A percentile compares a stretch with the other conserved stretches of the same genome.
Conservation (phyloP, 1,140 invertebrate genomes). For the Polyergus mexicanus region DNA sequence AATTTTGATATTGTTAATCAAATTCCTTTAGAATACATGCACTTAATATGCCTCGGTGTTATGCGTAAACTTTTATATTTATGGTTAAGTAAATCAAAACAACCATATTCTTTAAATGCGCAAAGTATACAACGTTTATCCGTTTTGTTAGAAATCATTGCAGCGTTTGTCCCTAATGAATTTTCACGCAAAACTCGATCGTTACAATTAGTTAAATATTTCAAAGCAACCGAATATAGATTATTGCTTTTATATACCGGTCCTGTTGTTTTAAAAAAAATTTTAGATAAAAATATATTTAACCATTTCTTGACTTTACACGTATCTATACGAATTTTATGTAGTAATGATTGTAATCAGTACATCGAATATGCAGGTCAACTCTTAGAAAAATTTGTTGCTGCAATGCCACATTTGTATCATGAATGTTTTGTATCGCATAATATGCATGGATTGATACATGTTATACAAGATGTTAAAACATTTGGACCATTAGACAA, state of each 20-base stretch:
- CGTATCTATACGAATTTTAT: too few relatives aligned
- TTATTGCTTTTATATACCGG: background rate
- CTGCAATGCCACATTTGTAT: too few relatives aligned
- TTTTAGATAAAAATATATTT: too few relatives aligned
- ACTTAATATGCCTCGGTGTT: constrained; percentile 10
- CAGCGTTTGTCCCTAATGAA: constrained; percentile 4
- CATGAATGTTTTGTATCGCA: too few relatives aligned
- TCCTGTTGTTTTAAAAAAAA: too few relatives aligned
- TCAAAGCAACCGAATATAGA: constrained; percentile 14
- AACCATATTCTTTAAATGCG: constrained; percentile 11
- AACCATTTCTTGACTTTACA: too few relatives aligned
- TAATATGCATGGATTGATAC: too few relatives aligned
- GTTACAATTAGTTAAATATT: background rate
- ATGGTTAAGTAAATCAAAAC: constrained; percentile 22
- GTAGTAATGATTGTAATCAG: too few relatives aligned
- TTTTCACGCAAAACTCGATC: constrained; percentile 15
- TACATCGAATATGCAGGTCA: too few relatives aligned
- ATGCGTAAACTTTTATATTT: constrained; percentile 25
- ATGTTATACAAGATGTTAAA: too few relatives aligned
- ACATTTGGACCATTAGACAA: too few relatives aligned
- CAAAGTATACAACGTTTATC: constrained; percentile 27
- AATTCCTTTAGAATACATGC: constrained; percentile 18
- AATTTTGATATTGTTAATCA: constrained; percentile 13
- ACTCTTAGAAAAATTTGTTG: too few relatives aligned
- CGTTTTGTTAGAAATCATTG: constrained; percentile 5